Evolutionary conservation across 2,113 vertebrate species (phyloP).

Genomic region (Lophochroa leadbeateri): DNA sequence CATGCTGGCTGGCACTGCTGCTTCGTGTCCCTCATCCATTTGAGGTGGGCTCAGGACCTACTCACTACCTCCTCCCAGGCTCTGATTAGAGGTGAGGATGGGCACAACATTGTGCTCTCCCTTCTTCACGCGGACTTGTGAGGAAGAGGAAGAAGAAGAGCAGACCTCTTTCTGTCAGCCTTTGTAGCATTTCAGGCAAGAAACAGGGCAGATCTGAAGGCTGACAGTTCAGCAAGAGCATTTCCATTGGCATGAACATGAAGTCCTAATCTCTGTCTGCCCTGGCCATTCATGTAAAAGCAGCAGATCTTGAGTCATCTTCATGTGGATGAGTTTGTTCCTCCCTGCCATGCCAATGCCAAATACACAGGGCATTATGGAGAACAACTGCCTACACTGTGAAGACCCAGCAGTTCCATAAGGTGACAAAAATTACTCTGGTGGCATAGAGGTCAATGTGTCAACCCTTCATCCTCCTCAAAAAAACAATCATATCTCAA

Average conservation of each 20-base stretch:
- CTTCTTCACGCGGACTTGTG: not conserved
- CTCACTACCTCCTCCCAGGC: not conserved
- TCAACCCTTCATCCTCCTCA: not conserved
- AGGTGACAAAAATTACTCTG: not conserved
- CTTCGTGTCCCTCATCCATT: not conserved
- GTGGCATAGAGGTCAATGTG: not conserved
- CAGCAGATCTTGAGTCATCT: not conserved
- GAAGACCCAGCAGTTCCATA: not conserved
- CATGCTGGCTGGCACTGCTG: fast-evolving
- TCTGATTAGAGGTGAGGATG: not conserved
- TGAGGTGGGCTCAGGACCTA: not conserved
- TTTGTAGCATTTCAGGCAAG: not conserved
- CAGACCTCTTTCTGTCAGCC: not conserved
- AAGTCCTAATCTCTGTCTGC: not conserved
- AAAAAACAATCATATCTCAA: not conserved
- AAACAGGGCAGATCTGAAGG: not conserved
- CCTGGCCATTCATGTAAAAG: not conserved
- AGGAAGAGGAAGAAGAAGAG: not conserved
- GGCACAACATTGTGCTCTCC: not conserved
- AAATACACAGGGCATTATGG: not conserved
- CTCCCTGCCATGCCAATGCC: fast-evolving
- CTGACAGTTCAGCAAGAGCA: not conserved
- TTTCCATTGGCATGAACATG: not conserved
- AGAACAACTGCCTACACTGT: not conserved
- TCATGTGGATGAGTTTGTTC: not conserved